phyloP scores from a whole-genome alignment of 2,888 invertebrate species.

The Aphidius colemani region DNA sequence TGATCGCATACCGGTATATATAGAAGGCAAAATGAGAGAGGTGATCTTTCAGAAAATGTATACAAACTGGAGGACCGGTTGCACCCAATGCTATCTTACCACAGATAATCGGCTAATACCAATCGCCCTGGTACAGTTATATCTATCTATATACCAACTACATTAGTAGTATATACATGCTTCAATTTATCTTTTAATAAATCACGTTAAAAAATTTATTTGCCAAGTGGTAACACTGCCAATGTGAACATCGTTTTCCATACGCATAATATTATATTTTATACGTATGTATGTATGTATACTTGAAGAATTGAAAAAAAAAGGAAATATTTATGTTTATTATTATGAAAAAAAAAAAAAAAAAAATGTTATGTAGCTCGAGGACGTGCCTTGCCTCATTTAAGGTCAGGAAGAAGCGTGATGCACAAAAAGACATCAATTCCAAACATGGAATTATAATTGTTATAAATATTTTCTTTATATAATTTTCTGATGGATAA shows the following conservation, averaged over 20 bases:
- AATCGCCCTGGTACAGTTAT: slow-evolving; percentile 36
- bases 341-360: no score
- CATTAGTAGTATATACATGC: slow-evolving; percentile 8
- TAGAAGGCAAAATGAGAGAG: background rate
- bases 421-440: slow-evolving; percentile 24
- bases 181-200: slow-evolving; percentile 29
- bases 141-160: slow-evolving; percentile 25
- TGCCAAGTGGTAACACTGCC: background rate
- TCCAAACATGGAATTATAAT: background rate
- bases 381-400: slow-evolving; percentile 32
- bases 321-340: slow-evolving; percentile 2
- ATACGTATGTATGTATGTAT: slow-evolving; percentile 4
- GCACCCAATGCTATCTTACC: slow-evolving; percentile 40
- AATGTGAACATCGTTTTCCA: slow-evolving; percentile 10
- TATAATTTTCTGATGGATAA: background rate
- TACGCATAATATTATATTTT: background rate
- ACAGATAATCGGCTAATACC: slow-evolving; percentile 38
- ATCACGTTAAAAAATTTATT: slow-evolving; percentile 23
- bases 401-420: slow-evolving; percentile 37
- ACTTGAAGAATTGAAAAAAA: slow-evolving; percentile 11
- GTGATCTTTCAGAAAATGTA: background rate
- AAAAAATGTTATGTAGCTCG: slow-evolving; percentile 26
- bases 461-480: slow-evolving; percentile 8
- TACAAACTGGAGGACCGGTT: slow-evolving; percentile 46
- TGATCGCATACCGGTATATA: slow-evolving; percentile 30